A percentile compares a stretch with the other conserved stretches of the same genome.
Conservation (phyloP, 2,113 vertebrate genomes). For the Alosa alosa region DNA sequence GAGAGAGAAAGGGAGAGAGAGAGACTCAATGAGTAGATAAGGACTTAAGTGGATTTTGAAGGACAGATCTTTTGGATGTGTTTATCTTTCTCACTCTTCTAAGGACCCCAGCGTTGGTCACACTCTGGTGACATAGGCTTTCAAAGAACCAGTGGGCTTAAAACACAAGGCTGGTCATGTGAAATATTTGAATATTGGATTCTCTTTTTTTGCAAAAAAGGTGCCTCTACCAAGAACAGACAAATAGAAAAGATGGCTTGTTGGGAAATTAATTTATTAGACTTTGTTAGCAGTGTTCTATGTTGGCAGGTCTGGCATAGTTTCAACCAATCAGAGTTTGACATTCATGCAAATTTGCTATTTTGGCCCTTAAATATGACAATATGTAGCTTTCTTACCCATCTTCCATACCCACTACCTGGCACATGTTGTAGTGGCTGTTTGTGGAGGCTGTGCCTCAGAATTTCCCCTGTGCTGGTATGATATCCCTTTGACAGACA, state of each 20-base stretch:
- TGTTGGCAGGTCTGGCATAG: neutral
- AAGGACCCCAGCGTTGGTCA: conserved; percentile 24
- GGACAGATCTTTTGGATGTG: conserved; percentile 61
- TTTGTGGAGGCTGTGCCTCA: conserved; percentile 4
- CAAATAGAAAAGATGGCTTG: neutral
- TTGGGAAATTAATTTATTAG: neutral
- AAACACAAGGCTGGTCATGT: conserved; percentile 51
- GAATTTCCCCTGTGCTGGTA: conserved; percentile 29
- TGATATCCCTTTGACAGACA: conserved; percentile 57
- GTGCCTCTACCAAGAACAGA: neutral
- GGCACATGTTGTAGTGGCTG: conserved; percentile 37
- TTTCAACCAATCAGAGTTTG: conserved; percentile 27
- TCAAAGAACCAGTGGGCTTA: conserved; percentile 24
- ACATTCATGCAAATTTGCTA: conserved; percentile 22
- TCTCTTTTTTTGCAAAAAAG: conserved; percentile 34
- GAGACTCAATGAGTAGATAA: conserved; percentile 68
- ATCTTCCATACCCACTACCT: conserved; percentile 27
- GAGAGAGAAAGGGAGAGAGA: conserved; percentile 47
- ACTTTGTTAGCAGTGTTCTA: neutral
- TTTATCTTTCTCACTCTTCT: conserved; percentile 67
- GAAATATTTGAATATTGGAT: conserved; percentile 63
- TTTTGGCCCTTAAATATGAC: neutral
- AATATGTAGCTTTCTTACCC: conserved; percentile 28
- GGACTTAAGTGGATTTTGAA: conserved; percentile 65
- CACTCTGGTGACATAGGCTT: neutral